Evolutionary conservation across 2,113 vertebrate genomes (phyloP), one percentile per base, ranked within the genome.

Genomic region (Marmota monax): DNA sequence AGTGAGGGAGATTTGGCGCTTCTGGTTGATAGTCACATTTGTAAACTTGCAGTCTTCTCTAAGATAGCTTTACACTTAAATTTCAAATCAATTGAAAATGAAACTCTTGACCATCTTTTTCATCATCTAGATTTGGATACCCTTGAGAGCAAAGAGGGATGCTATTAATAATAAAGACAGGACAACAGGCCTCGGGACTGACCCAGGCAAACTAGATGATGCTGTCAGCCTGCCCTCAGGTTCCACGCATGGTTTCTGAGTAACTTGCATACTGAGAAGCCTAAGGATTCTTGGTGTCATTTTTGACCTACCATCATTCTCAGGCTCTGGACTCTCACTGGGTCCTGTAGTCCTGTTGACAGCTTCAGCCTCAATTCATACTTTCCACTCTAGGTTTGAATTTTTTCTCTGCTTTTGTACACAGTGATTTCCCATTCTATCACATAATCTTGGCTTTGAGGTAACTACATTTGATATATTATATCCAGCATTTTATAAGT

Each of bases 331-430:
- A 69, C 32, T 82, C 56, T 51, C 14, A 1, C 27, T 27, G 58
- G 20, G 23, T 79, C 65, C 8, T 12, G 29, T 5, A 48, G 29
- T 42, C 23, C 48, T 11, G 11, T 29, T 22, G 27, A 67, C 3
- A 53, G 17, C 20, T 32, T 73, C 42, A n/a, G 12, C 16, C 20
- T 74, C 51, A 39, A 6, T 45, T 83, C 65, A 23, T 84, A 1
- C 39, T 87, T 87, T 53, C 42, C 18, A 39, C 18, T 77, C 4
- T 72, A 42, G 22, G 27, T 63, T 91, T 77, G 72, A 88, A 25
- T 96, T 92, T 93, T 42, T 97, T 73, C 16, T 90, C 22, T 90
- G 23, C 94, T 86, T 92, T 53, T 48, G 1, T 69, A 78, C 39
- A 42, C 82, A 87, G 16, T 61, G 37, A 65, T 73, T 80, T 88